A percentile compares a stretch with the other conserved stretches of the same genome.
Conservation (phyloP, 1,140 invertebrate species). For the Drosophila carrolli region DNA sequence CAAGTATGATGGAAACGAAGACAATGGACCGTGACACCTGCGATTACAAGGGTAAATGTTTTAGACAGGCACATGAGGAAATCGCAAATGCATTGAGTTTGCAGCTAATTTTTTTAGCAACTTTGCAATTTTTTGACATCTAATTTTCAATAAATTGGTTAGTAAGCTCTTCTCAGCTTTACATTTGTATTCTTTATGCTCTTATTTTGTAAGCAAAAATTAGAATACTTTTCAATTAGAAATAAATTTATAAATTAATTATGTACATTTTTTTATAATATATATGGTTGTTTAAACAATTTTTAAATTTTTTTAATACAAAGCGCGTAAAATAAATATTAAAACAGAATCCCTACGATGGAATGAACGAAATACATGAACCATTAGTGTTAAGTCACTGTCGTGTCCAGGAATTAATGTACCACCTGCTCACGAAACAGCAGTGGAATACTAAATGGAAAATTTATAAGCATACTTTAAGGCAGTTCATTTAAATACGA, state of each 20-base stretch:
- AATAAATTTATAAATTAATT: no score
- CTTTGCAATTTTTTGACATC: neutral
- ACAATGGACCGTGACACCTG: slow-evolving; percentile 32
- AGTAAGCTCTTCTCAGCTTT: no score
- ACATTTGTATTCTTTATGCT: no score
- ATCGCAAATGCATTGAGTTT: slow-evolving; percentile 2
- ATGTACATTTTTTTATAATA: no score
- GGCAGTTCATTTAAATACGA: slow-evolving; percentile 28
- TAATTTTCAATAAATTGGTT: no score
- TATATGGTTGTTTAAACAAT: neutral
- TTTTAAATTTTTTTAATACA: no score
- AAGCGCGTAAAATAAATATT: no score
- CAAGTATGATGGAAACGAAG: slow-evolving; percentile 28
- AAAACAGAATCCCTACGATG: no score
- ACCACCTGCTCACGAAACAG: neutral
- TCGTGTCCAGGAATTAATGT: slow-evolving; percentile 6
- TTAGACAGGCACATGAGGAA: slow-evolving; percentile 16
- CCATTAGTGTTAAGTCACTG: slow-evolving; percentile 20
- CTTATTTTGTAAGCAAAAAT: no score
- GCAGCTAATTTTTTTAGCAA: neutral
- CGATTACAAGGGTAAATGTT: slow-evolving; percentile 30
- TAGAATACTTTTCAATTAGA: no score
- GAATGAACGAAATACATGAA: neutral
- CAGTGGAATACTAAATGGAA: neutral
- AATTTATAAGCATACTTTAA: slow-evolving; percentile 58